Conservation (phyloP, 2,888 invertebrate genomes). For the Gortyna flavago region DNA sequence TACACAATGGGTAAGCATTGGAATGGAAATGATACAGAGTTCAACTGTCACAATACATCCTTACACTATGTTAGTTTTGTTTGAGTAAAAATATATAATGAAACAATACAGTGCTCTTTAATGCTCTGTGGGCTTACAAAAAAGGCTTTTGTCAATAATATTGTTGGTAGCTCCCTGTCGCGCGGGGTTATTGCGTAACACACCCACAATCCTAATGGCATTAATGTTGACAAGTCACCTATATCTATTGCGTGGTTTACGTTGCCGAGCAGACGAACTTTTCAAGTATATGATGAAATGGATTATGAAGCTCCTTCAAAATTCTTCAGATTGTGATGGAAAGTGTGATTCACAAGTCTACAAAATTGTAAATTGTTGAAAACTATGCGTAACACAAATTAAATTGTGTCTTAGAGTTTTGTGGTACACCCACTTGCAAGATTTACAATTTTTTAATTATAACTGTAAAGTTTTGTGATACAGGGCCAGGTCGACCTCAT, state of each 20-base stretch:
- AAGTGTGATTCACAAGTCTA: neutral
- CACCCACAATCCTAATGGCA: neutral
- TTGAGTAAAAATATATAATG: too few species aligned
- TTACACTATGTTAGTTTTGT: too few species aligned
- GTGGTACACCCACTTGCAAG: neutral
- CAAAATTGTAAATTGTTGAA: too few species aligned
- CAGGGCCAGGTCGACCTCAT: too few species aligned
- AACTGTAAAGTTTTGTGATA: neutral
- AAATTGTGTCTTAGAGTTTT: neutral
- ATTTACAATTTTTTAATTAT: neutral
- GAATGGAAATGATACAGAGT: too few species aligned
- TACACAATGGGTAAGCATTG: too few species aligned
- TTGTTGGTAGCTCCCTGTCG: neutral
- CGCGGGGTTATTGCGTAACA: neutral
- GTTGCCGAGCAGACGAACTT: neutral
- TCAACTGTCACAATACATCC: too few species aligned
- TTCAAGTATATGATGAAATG: neutral
- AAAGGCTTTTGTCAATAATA: neutral
- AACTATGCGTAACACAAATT: too few species aligned
- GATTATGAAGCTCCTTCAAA: neutral
- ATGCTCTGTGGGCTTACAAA: neutral
- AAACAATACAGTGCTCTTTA: neutral
- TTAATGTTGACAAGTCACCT: neutral
- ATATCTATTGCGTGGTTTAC: neutral
- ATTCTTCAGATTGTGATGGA: neutral